Evolutionary conservation across 2,113 vertebrate species (phyloP).

Genomic region (Chionis minor): DNA sequence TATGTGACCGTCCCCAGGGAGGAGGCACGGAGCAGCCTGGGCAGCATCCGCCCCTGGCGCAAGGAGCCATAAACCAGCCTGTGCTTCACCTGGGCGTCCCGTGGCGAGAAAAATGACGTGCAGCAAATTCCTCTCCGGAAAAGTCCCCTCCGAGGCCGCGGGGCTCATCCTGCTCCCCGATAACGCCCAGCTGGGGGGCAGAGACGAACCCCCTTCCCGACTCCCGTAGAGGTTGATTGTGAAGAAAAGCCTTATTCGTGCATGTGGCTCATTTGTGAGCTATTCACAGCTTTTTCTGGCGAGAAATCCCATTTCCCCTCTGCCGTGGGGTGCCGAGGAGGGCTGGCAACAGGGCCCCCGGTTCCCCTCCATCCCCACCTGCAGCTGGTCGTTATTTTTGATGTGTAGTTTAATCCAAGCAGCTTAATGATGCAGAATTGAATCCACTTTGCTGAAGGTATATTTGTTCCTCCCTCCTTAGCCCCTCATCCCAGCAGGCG

Average conservation of each 20-base stretch:
- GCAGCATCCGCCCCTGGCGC: not conserved
- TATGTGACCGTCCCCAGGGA: not conserved
- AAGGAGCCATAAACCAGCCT: not conserved
- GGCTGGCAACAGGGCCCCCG: accelerated
- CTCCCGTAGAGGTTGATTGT: not conserved
- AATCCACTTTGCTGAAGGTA: not conserved
- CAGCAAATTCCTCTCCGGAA: not conserved
- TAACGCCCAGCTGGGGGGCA: accelerated
- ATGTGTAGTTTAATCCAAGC: not conserved
- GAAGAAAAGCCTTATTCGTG: not conserved
- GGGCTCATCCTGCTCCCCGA: accelerated
- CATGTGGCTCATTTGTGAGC: not conserved
- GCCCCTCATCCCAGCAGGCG: not conserved
- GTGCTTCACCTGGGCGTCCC: not conserved
- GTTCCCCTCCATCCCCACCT: not conserved
- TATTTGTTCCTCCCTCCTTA: not conserved
- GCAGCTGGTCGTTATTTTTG: not conserved
- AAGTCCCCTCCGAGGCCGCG: accelerated
- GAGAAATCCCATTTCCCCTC: not conserved
- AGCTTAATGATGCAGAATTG: not conserved
- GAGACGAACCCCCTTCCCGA: too few species aligned
- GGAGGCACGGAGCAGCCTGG: not conserved
- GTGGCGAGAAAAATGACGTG: not conserved
- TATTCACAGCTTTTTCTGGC: not conserved
- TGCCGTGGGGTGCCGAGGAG: accelerated